These are phyloP conservation scores for Phaenicophaeus curvirostris DNA, from an alignment of 2,797 vertebrate species.

Conservation along the genomic window DNA sequence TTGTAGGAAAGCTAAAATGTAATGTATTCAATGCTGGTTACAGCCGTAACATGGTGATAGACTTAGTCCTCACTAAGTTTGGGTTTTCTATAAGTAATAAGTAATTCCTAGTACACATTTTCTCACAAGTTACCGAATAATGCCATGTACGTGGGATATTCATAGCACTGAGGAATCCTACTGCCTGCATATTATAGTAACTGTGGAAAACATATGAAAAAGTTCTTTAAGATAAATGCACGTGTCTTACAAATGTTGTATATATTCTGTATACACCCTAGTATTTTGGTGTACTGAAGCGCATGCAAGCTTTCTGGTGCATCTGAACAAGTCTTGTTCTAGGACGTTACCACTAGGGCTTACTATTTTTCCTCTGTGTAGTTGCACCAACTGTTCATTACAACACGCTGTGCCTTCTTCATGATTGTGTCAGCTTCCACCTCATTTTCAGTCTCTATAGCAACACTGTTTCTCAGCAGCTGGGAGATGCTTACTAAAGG, in stretches of 20 bases:
- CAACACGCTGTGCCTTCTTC: not conserved
- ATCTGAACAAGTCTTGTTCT: not conserved
- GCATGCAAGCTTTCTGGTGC: not conserved
- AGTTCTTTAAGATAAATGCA: not conserved
- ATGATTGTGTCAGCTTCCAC: not conserved
- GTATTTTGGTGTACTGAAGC: not conserved
- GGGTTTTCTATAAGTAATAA: not conserved
- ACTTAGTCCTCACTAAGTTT: not conserved
- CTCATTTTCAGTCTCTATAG: slow-evolving; percentile 40
- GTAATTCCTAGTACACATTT: not conserved
- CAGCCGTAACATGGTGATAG: not conserved
- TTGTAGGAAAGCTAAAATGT: not conserved
- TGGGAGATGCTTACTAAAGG: not conserved
- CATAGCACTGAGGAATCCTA: not conserved
- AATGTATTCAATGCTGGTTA: not conserved
- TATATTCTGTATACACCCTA: not conserved
- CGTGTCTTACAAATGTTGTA: not conserved
- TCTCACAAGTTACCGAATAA: not conserved
- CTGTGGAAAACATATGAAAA: not conserved
- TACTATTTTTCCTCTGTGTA: not conserved
- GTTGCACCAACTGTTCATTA: not conserved
- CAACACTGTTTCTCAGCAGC: slow-evolving; percentile 57
- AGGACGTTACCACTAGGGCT: not conserved
- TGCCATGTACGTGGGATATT: not conserved
- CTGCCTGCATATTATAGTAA: not conserved